Evolutionary conservation across 2,888 invertebrate species (phyloP).

Genomic region (Morpho achilles): DNA sequence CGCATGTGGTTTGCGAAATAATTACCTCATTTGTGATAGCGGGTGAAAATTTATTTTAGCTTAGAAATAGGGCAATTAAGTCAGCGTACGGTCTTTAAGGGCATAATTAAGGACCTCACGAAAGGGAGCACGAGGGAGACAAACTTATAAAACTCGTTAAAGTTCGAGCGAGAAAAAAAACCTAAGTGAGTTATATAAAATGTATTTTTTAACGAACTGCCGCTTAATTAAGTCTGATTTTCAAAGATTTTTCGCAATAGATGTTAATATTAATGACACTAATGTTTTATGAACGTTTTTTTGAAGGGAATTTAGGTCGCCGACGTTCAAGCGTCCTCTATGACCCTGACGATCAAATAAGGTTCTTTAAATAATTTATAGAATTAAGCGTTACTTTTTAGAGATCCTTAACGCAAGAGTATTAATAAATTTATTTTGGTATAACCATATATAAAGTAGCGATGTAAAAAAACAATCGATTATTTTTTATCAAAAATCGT

Average conservation of each 20-base stretch:
- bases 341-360: no score
- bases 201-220: conserved; percentile 30
- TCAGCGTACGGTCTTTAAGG: conserved; percentile 31
- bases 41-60: conserved; percentile 33
- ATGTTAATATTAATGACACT: conserved; percentile 16
- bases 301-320: conserved; percentile 6
- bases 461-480: no score
- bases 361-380: no score
- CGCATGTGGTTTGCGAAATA: conserved; percentile 26
- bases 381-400: no score
- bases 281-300: conserved; percentile 16
- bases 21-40: conserved; percentile 30
- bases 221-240: conserved; percentile 27
- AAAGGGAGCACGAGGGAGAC: conserved; percentile 29
- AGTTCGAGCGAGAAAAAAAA: conserved; percentile 16
- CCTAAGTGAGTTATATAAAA: conserved; percentile 10
- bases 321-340: no score
- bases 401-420: no score
- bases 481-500: no score
- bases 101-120: conserved; percentile 33
- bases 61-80: conserved; percentile 35
- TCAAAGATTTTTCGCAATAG: conserved; percentile 28
- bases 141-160: background rate
- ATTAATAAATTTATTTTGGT: no score
- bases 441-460: no score